Conservation (phyloP, 1,140 invertebrate species). For the Drosophila leontia region DNA sequence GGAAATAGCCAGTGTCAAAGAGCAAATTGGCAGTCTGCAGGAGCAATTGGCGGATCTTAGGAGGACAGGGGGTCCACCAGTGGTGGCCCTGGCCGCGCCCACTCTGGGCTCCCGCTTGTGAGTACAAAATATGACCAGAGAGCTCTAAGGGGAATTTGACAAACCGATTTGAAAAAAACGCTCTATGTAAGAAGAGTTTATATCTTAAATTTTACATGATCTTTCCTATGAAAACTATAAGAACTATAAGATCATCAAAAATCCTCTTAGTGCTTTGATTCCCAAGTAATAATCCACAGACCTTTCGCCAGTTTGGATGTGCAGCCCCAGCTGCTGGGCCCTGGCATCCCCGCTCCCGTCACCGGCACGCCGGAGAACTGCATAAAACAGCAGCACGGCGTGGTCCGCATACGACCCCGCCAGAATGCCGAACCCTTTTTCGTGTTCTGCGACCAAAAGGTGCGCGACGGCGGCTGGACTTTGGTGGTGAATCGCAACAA, state of each 20-base stretch:
- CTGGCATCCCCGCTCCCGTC: background rate
- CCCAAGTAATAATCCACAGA: background rate
- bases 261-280: background rate
- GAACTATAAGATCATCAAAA: too few relatives aligned
- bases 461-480: slow-evolving; percentile 61
- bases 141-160: background rate
- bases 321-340: slow-evolving; percentile 15
- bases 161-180: too few relatives aligned
- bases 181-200: too few relatives aligned
- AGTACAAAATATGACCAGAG: slow-evolving; percentile 1
- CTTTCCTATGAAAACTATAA: too few relatives aligned
- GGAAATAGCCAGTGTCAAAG: slow-evolving; percentile 44
- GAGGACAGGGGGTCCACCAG: slow-evolving; percentile 1
- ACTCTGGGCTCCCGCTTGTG: slow-evolving; percentile 47
- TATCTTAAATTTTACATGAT: too few relatives aligned
- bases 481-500: slow-evolving; percentile 53
- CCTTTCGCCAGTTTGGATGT: slow-evolving; percentile 23
- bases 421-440: slow-evolving; percentile 55
- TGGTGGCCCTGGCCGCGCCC: background rate
- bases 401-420: slow-evolving; percentile 51
- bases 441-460: slow-evolving; percentile 67
- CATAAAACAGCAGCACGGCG: slow-evolving; percentile 49
- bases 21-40: slow-evolving; percentile 55
- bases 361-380: slow-evolving; percentile 46
- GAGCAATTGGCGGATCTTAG: slow-evolving; percentile 62